phyloP scores from a whole-genome alignment of 2,888 invertebrate species.

The Pollenia amentaria region DNA sequence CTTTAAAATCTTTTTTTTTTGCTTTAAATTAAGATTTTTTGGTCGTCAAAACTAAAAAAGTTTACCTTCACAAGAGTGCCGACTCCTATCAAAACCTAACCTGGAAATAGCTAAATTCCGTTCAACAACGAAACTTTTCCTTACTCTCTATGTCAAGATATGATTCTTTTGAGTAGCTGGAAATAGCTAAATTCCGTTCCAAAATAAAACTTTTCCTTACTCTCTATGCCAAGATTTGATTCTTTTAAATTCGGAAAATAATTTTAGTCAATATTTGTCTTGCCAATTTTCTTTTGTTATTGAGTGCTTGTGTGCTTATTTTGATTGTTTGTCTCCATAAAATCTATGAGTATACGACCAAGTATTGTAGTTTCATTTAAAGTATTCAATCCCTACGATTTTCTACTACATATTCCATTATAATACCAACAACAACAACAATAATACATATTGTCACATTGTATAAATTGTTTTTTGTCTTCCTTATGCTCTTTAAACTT shows the following conservation, averaged over 20 bases:
- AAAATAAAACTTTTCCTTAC: too few species aligned
- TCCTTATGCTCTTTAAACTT: conserved; percentile 29
- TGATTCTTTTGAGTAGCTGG: conserved; percentile 12
- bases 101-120: too few species aligned
- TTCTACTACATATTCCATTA: conserved; percentile 18
- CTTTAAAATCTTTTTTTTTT: too few species aligned
- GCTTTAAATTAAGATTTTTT: too few species aligned
- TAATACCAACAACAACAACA: conserved; percentile 4
- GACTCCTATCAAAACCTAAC: too few species aligned
- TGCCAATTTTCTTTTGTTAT: conserved; percentile 27
- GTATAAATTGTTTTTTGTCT: conserved; percentile 11
- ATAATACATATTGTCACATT: conserved; percentile 12
- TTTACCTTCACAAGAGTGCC: too few species aligned
- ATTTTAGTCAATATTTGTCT: conserved; percentile 12
- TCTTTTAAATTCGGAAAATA: conserved; percentile 3
- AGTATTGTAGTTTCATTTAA: conserved; percentile 10
- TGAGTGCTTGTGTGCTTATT: background rate
- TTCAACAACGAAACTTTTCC: too few species aligned
- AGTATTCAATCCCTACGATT: conserved; percentile 44
- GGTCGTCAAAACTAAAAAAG: too few species aligned
- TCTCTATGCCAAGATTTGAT: background rate
- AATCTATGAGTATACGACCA: background rate
- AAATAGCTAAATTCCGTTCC: too few species aligned
- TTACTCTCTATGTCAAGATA: background rate
- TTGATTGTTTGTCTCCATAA: conserved; percentile 25